Conservation (phyloP, 2,113 vertebrate species). For the Platysteira castanea region DNA sequence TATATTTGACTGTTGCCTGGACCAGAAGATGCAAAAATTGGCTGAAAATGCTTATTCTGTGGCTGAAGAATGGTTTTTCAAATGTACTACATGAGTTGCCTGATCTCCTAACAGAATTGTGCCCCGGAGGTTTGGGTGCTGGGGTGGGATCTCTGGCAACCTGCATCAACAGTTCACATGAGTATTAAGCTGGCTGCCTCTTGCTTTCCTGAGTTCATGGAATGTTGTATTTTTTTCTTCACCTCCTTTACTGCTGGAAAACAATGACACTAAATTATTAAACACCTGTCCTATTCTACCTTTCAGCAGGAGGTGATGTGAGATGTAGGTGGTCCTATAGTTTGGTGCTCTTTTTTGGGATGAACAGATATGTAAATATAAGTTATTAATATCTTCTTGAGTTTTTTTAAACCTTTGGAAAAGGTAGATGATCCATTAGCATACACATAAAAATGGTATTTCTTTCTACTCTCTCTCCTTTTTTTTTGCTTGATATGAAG, state of each 20-base stretch:
- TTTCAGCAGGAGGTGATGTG: not conserved
- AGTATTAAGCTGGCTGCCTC: not conserved
- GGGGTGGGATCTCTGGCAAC: not conserved
- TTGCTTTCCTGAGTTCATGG: not conserved
- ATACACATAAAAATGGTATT: not conserved
- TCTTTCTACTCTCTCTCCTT: not conserved
- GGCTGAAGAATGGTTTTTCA: not conserved
- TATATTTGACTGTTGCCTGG: not conserved
- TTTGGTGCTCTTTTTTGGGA: not conserved
- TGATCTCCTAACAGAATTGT: not conserved
- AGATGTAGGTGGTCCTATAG: not conserved
- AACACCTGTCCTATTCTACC: not conserved
- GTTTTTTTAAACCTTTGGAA: not conserved
- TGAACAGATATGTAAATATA: not conserved
- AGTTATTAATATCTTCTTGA: not conserved
- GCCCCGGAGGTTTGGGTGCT: not conserved
- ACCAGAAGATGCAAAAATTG: not conserved
- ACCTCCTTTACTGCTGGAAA: not conserved
- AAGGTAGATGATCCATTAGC: not conserved
- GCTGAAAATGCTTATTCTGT: not conserved
- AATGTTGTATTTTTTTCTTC: not conserved
- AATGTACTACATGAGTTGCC: not conserved
- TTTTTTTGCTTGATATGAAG: not conserved
- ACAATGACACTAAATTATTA: not conserved
- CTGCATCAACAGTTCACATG: rapidly evolving